Evolutionary conservation across 2,797 vertebrate species (phyloP).

Genomic region (Antennarius maculatus): DNA sequence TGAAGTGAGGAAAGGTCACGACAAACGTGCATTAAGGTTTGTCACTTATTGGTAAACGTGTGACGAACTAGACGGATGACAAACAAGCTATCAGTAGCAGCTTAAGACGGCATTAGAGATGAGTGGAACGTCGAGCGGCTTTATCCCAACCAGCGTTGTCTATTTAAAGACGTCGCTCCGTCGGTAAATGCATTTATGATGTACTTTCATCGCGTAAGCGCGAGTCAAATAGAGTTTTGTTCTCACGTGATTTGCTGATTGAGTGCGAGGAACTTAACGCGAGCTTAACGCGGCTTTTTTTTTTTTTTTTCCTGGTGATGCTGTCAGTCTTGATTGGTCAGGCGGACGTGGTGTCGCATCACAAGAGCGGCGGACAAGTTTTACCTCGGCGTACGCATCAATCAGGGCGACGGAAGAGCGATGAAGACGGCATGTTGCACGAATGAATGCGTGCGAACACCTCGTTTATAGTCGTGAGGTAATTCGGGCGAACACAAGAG

Average conservation of each 20-base stretch:
- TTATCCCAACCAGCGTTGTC: too few species aligned
- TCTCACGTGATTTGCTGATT: background rate
- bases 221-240: conserved; percentile 3
- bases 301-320: background rate
- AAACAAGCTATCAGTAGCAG: too few species aligned
- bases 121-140: too few species aligned
- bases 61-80: too few species aligned
- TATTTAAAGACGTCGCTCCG: too few species aligned
- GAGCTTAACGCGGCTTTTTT: too few species aligned
- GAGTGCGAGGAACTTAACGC: background rate
- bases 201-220: too few species aligned
- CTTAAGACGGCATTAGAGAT: too few species aligned
- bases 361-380: background rate
- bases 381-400: background rate
- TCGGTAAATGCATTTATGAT: too few species aligned
- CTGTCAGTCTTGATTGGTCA: background rate
- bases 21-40: background rate
- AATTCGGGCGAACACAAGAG: background rate
- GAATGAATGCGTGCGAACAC: conserved; percentile 7
- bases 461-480: background rate
- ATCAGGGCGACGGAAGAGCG: background rate
- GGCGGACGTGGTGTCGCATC: conserved; percentile 2
- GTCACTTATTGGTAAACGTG: background rate
- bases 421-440: background rate
- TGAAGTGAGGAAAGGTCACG: background rate